Base-by-base conservation (phyloP, 1,140 invertebrate genomes). In the Procambarus clarkii region DNA sequence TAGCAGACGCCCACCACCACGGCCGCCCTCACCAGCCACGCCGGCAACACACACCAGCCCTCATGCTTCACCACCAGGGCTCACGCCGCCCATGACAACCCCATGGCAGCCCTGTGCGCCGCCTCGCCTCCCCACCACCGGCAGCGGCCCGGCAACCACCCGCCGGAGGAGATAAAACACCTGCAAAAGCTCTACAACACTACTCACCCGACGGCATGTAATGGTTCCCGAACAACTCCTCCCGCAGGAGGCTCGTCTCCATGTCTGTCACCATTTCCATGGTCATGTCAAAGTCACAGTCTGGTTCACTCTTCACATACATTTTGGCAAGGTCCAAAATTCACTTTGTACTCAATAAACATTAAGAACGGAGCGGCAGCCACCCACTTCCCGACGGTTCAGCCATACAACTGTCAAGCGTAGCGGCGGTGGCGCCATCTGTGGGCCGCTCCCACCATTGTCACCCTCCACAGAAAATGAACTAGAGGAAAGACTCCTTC, bases 231-330 rank as follows among this genome's bases (percentile, higher is more conserved):
- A 88, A 88, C 44, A 88, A 58, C 50, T 88, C 87, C 34, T 88
- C 87, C 58, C 77, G 45, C 58, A 88, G 44, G 21, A 88, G 87
- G 64, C 21, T 81, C 1, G 87, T 88, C 21, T 88, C 87, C 46
- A 88, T 81, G 45, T 88, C 87, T 74, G 87, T 88, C 87, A 88
- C 50, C 77, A 82, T 88, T 54, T 88, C 87, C 87, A 88, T 88
- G 13, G 60, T 82, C 44, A 88, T 88, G 60, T 88, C 87, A 58
- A 88, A 88, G 87, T 88, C 87, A 82, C 87, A 88, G 64, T 88
- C 87, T 21, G 87, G 87, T 54, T 88, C 87, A 48, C 64, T 88
- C 18, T 88, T 88, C 60, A 88, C 87, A 78, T 88, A 88, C 87
- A 88, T 88, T 24, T 18, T 88, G 79, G 24, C 11, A 24, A 8